Evolutionary conservation across 2,797 vertebrate species (phyloP).

Genomic region (Sebastes matsubarae): DNA sequence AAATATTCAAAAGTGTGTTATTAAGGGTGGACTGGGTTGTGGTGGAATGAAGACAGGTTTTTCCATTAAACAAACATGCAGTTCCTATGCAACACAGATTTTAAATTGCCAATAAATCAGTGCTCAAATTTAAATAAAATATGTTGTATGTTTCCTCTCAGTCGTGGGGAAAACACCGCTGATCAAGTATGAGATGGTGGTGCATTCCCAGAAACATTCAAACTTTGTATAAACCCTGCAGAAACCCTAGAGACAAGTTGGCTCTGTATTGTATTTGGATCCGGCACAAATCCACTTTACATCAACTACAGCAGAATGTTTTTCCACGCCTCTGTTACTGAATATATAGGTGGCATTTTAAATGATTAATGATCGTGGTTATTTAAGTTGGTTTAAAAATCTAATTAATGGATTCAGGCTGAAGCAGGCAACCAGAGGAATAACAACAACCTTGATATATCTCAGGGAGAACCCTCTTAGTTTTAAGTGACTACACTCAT

Average conservation of each 20-base stretch:
- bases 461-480: neutral
- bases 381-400: neutral
- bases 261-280: neutral
- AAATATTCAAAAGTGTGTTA: conserved; percentile 7
- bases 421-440: neutral
- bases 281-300: neutral
- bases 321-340: neutral
- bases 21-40: neutral
- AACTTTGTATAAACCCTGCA: neutral
- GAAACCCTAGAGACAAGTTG: neutral
- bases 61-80: neutral
- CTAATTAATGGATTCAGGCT: neutral
- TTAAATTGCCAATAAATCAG: neutral
- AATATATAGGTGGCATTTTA: neutral
- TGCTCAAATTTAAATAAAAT: neutral
- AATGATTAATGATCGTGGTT: neutral
- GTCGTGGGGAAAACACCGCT: neutral
- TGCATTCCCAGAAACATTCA: neutral
- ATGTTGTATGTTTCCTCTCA: neutral
- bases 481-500: neutral
- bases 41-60: neutral
- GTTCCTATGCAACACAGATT: neutral
- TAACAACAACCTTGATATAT: neutral
- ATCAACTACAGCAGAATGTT: neutral
- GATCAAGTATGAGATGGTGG: neutral